Percentiles rank a stretch among this genome's conserved stretches.
Evolutionary conservation across 2,797 vertebrate genomes (phyloP).

Genomic region (Xenentodon cancila): DNA sequence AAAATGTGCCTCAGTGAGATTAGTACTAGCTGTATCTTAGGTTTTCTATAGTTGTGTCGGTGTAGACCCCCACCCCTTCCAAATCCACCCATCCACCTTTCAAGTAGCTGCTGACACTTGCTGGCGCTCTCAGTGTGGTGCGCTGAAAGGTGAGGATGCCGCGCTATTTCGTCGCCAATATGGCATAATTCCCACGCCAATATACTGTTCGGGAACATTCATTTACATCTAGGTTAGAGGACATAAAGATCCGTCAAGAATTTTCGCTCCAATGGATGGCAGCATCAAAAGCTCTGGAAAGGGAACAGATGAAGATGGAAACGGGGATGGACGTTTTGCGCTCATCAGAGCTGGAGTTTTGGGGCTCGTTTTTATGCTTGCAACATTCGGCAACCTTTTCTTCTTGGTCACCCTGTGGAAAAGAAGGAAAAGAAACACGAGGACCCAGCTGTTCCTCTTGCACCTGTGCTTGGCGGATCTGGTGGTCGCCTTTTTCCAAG

Average conservation of each 20-base stretch:
- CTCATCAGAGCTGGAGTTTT: conserved; percentile 82
- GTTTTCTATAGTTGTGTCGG: neutral
- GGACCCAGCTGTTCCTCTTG: conserved; percentile 88
- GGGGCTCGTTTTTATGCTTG: conserved; percentile 84
- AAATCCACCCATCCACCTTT: neutral
- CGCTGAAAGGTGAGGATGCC: too few species aligned
- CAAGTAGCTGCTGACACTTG: neutral
- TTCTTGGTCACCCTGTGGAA: conserved; percentile 85
- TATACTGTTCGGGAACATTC: too few species aligned
- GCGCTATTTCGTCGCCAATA: too few species aligned
- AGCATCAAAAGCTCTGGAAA: conserved; percentile 23
- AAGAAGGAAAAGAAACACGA: conserved; percentile 85
- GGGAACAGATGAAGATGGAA: neutral
- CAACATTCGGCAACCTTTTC: conserved; percentile 85
- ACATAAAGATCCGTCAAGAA: neutral
- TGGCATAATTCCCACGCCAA: too few species aligned
- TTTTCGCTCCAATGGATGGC: conserved; percentile 30
- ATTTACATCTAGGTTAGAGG: neutral
- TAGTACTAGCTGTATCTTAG: too few species aligned
- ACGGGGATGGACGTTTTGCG: conserved; percentile 41
- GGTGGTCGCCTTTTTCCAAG: conserved; percentile 89
- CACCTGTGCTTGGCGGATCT: conserved; percentile 88
- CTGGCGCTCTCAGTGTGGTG: too few species aligned
- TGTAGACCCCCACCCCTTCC: too few species aligned
- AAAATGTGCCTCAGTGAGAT: too few species aligned